These are phyloP conservation scores for Spheniscus humboldti DNA, from an alignment of 2,797 vertebrate genomes.

Conservation along the genomic window DNA sequence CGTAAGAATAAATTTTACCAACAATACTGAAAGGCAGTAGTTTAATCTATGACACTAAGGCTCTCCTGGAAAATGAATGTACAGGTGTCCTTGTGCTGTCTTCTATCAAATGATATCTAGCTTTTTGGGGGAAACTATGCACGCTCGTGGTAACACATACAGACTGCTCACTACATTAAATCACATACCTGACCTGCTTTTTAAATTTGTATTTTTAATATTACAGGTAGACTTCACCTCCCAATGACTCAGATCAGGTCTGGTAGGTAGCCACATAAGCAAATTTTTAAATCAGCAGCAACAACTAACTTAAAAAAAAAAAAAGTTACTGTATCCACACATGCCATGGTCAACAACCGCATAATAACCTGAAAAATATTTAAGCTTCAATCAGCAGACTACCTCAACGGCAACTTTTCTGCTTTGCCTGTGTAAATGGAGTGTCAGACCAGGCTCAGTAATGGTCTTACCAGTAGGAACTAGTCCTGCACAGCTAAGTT, in stretches of 20 bases:
- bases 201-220: background rate
- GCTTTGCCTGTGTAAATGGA: background rate
- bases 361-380: background rate
- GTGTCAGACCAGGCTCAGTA: background rate
- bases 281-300: background rate
- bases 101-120: background rate
- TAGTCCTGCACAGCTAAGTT: background rate
- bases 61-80: background rate
- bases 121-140: background rate
- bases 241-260: background rate
- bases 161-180: background rate
- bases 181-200: background rate
- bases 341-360: background rate
- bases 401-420: background rate
- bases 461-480: background rate
- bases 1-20: background rate
- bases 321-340: background rate
- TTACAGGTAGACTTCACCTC: background rate
- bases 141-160: background rate
- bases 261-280: background rate
- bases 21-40: background rate
- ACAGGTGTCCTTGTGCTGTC: background rate
- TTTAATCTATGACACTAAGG: background rate
- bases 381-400: background rate
- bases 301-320: background rate